Evolutionary conservation across 2,888 invertebrate species (phyloP), one percentile per base, ranked within the genome.

Genomic region (Andricus curvator): DNA sequence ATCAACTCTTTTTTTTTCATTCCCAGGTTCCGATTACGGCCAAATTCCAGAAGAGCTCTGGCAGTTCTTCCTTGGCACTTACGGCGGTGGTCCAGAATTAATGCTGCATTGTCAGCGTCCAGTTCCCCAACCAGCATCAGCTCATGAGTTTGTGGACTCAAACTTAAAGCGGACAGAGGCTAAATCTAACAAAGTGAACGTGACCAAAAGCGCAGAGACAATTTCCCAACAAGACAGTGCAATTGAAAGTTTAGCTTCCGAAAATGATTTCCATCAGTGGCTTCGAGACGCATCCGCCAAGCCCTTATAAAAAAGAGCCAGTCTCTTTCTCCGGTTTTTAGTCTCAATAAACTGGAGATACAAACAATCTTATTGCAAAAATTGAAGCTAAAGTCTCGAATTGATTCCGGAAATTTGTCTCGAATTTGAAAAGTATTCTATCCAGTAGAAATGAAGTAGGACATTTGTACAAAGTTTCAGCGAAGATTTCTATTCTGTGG

Each of bases 61-160:
- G 98, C 94, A 95, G 85, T 98, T 98, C 93, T 96, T 99, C 91
- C 94, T 95, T 78, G 94, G 94, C 82, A 97, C 97, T 78, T 99
- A 99, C 91, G 97, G 97, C 15, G 98, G 98, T 1, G 98, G 98
- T 0, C 98, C 98, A 0, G 97, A 97, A 90, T 94, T 98, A 65
- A 91, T 94, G 85, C 86, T 94, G 33, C 91, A 92, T 79, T 91
- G 90, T 84, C 92, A 92, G 85, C 89, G 93, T 70, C 85, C 90
- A 65, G 78, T 88, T 25, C 92, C 92, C 82, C 89, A 92, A 78
- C 91, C 88, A 85, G 84, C 89, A 84, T 90, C 92, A 80, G 84
- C 90, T 90, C 93, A 93, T 92, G 93, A 92, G 91, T 88, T 88
- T 76, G 90, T 90, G 70, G 91, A 89, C 87, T 88, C 92, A 77